phyloP scores from a whole-genome alignment of 2,797 vertebrate genomes.

The Natrix natrix region DNA sequence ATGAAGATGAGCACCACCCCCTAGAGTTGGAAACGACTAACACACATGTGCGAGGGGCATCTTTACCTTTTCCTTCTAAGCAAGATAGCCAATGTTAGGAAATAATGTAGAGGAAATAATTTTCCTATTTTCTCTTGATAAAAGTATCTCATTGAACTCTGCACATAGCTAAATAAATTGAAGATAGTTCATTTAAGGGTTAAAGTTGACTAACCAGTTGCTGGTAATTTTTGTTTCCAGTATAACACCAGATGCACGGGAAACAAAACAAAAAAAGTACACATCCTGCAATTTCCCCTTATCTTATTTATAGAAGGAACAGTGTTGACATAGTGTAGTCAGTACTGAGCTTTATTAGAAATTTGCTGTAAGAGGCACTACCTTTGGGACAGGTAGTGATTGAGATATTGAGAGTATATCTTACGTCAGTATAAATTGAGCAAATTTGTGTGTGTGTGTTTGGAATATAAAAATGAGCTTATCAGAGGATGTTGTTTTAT shows the following conservation, averaged over 20 bases:
- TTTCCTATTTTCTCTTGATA: neutral
- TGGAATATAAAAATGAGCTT: neutral
- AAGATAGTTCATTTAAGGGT: neutral
- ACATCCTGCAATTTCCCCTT: constrained; percentile 8
- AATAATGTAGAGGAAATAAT: neutral
- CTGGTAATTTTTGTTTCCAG: constrained; percentile 1
- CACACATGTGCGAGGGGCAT: too few relatives aligned
- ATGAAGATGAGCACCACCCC: too few relatives aligned
- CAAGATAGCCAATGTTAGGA: constrained; percentile 23
- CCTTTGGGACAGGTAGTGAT: neutral
- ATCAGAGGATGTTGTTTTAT: neutral
- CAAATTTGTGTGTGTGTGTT: accelerated
- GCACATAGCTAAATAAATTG: neutral
- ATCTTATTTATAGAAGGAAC: constrained; percentile 29
- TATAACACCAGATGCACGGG: constrained; percentile 26
- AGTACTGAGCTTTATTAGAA: constrained; percentile 20
- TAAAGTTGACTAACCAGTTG: neutral
- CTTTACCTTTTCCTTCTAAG: neutral
- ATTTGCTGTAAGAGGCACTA: constrained; percentile 19
- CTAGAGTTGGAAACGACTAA: too few relatives aligned
- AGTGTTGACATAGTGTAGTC: neutral
- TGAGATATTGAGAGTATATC: neutral
- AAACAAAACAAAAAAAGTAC: constrained; percentile 7
- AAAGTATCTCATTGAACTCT: neutral
- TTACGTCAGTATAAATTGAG: neutral